Percentiles rank a stretch among this genome's conserved stretches.
Evolutionary conservation across 2,888 invertebrate genomes (phyloP).

Genomic region (Hofmannophila pseudospretella): DNA sequence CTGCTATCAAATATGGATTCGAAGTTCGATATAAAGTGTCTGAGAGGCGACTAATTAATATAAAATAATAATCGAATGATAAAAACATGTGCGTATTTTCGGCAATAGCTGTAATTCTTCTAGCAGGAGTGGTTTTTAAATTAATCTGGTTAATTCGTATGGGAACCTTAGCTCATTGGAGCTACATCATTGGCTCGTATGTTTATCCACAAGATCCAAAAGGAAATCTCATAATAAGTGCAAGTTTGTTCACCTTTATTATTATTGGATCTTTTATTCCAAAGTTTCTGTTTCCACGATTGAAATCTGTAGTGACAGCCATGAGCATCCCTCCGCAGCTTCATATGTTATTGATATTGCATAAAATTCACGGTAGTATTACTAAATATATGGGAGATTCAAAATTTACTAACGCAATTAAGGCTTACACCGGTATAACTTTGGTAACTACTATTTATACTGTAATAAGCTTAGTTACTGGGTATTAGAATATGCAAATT

Average conservation of each 20-base stretch:
- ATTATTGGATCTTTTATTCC: slow-evolving; percentile 36
- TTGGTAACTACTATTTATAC: slow-evolving; percentile 41
- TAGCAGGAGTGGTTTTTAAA: slow-evolving; percentile 26
- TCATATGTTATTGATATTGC: slow-evolving; percentile 43
- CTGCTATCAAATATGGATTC: too few species aligned
- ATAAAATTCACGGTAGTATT: slow-evolving; percentile 34
- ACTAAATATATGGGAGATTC: slow-evolving; percentile 26
- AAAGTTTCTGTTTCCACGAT: slow-evolving; percentile 32
- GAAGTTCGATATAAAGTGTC: too few species aligned
- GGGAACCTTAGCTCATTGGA: slow-evolving; percentile 48
- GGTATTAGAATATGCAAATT: too few species aligned
- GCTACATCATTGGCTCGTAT: slow-evolving; percentile 40
- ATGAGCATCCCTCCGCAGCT: slow-evolving; percentile 48
- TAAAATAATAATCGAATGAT: too few species aligned
- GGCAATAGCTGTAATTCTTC: slow-evolving; percentile 14
- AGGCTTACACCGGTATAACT: slow-evolving; percentile 34
- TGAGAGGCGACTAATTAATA: too few species aligned
- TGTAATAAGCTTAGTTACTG: slow-evolving; percentile 12
- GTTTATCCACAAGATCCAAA: slow-evolving; percentile 29
- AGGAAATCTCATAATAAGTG: slow-evolving; percentile 26
- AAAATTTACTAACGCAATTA: slow-evolving; percentile 29
- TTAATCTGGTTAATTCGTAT: slow-evolving; percentile 15
- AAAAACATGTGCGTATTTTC: not conserved
- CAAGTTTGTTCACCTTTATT: slow-evolving; percentile 33
- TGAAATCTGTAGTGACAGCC: slow-evolving; percentile 34